Evolutionary conservation across 2,888 invertebrate genomes (phyloP).

Genomic region (Sarcophaga variegata): DNA sequence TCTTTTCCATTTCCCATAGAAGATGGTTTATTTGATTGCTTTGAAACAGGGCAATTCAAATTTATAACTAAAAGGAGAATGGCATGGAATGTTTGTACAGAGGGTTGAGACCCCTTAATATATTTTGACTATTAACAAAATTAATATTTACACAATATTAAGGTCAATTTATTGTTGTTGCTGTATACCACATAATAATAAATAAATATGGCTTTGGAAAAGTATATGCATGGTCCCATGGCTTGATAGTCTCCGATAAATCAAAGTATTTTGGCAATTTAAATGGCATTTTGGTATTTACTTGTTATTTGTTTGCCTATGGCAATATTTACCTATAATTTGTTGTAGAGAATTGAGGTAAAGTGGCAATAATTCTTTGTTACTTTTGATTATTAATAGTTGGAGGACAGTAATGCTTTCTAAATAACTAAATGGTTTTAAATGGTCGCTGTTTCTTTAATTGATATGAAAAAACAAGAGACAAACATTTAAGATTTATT

Average conservation of each 20-base stretch:
- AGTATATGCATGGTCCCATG: not conserved
- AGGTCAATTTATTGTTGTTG: slow-evolving; percentile 35
- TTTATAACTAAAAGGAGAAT: too few species aligned
- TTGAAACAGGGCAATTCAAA: not conserved
- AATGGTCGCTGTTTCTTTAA: too few species aligned
- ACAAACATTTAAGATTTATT: too few species aligned
- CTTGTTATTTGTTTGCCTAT: not conserved
- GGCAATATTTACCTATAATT: not conserved
- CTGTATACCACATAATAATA: not conserved
- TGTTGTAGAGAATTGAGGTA: too few species aligned
- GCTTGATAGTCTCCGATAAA: not conserved
- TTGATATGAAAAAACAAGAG: too few species aligned
- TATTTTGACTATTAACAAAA: not conserved
- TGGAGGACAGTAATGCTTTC: too few species aligned
- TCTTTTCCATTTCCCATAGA: too few species aligned
- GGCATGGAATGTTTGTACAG: not conserved
- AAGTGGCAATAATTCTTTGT: too few species aligned
- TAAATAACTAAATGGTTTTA: too few species aligned
- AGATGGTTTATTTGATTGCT: too few species aligned
- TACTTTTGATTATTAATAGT: too few species aligned
- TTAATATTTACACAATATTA: slow-evolving; percentile 52
- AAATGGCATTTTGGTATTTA: not conserved
- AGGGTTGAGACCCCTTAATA: not conserved
- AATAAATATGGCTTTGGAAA: not conserved
- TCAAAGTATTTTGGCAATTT: not conserved